Evolutionary conservation across 2,797 vertebrate genomes (phyloP), one percentile per base, ranked within the genome.

Genomic region (Notolabrus celidotus): DNA sequence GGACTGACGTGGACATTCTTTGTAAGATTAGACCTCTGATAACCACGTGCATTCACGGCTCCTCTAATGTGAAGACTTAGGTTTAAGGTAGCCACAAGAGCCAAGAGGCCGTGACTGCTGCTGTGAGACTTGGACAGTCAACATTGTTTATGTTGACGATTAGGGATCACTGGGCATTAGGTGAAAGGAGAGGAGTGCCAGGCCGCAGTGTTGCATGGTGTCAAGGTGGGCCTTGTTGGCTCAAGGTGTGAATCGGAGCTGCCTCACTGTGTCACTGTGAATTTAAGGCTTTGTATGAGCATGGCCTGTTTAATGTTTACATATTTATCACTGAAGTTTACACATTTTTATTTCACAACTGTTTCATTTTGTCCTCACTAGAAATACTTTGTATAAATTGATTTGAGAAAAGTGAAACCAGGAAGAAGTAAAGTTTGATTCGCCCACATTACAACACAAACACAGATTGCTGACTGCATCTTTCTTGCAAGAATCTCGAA

Each of bases 1-100:
- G 72, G 60, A 75, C 77, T 76, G 60, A 69, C 38, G 25, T 38
- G 43, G n/a, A 79, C 61, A 71, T 77, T 79, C 71, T 80, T 29
- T 43, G 61, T 47, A 50, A 88, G 87, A 89, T 88, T 86, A 86
- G 72, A 80, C 39, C 77, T 80, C 41, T 3, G 27, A 51, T 34
- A 31, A 57, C 63, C 63, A 72, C 59, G 38, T 69, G 71, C 46
- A 50, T 34, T 72, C 17, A 0, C 29, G 3, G n/a, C 41, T 65
- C 46, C 39, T 31, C 52, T 42, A 17, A 56, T 56, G 60, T 27
- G 62, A 60, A 66, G 78, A 83, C 69, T 69, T 73, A 41, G 66
- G 56, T 77, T 57, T 67, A 71, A 83, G 69, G 84, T 62, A 67
- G 64, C 31, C 78, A 57, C 61, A 71, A 56, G 59, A 74, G 72